These are phyloP conservation scores for Actinemys pallida DNA, from an alignment of 2,113 vertebrate genomes.

Conservation along the genomic window DNA sequence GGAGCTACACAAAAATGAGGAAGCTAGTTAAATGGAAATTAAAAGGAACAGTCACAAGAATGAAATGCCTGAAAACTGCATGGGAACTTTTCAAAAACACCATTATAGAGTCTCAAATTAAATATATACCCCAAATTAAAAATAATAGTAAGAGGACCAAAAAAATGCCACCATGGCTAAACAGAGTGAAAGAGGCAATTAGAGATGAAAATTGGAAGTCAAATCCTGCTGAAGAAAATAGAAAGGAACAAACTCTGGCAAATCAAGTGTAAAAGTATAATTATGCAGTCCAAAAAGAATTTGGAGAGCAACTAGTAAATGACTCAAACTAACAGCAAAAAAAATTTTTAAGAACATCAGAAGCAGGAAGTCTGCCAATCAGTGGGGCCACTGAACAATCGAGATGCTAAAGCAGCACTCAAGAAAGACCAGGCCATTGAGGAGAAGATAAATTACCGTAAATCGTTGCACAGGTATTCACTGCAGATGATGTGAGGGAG, in stretches of 20 bases:
- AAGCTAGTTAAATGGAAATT: background rate
- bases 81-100: background rate
- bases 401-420: background rate
- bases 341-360: background rate
- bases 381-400: background rate
- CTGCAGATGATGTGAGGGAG: background rate
- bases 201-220: background rate
- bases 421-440: background rate
- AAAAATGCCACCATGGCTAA: background rate
- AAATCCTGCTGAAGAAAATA: background rate
- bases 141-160: background rate
- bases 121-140: background rate
- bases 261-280: background rate
- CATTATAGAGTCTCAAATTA: background rate
- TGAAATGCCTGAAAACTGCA: background rate
- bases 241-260: background rate
- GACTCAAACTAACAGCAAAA: background rate
- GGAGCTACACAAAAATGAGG: background rate
- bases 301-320: background rate
- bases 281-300: background rate
- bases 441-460: background rate
- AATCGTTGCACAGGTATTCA: background rate
- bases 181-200: background rate
- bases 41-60: background rate
- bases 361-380: background rate